Base-by-base conservation (phyloP, 92 coral and sea anemone genomes). In the Epizoanthus ramosus region DNA sequence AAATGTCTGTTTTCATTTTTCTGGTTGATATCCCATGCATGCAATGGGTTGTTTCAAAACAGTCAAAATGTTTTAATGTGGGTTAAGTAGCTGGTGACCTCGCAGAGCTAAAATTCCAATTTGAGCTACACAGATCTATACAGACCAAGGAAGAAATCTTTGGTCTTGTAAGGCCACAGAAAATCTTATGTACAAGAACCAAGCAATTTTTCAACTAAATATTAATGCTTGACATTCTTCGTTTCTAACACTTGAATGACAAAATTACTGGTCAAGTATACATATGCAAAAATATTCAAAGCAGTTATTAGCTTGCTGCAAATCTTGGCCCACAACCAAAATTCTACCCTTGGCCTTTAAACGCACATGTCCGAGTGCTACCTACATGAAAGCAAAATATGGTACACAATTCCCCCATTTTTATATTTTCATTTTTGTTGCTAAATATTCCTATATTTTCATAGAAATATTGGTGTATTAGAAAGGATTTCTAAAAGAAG, bases 211-310 rank as follows among this genome's bases (percentile, higher is more conserved):
- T 50, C 54, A 50, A 50, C 54, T 12, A 50, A 50, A 9, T 1
- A 50, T 50, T 35, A 43, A 67, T 28, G 39, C 39, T 19, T 15
- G 0, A 67, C 72, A 67, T 67, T 45, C 28, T 67, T 67, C 3
- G 15, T 37, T 28, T 67, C 35, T 15, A 31, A 67, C 22, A 67
- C 71, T 67, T 33, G 39, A 24, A 67, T 4, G 72, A 14, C 23
- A 77, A 77, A 37, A 74, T 54, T 75, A 75, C 45, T 58, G 79
- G 50, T 61, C 54, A 60, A 70, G 23, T 77, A 25, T 77, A 77
- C 0, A 28, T 77, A 77, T 77, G 82, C 82, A 77, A 77, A 77
- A 77, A 77, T 77, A 61, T 77, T 61, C 82, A 77, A 77, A 77
- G 57, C 66, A 50, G 47, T 61, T 24, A 63, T 63, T 21, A 77